Evolutionary conservation across 1,140 invertebrate genomes (phyloP), one percentile per base, ranked within the genome.

Genomic region (Hycleus cichorii): DNA sequence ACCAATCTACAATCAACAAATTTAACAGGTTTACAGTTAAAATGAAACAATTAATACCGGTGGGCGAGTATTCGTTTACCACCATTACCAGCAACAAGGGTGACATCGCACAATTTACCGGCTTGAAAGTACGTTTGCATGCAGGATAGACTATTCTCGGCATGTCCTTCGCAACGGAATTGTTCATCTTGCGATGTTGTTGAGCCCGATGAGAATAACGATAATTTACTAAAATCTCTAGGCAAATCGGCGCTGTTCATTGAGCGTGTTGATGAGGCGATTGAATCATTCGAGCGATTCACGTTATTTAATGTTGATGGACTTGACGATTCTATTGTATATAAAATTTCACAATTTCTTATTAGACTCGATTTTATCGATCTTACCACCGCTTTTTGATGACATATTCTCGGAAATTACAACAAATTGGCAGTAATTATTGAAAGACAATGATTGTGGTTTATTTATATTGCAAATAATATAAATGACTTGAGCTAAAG

Each of bases 51-150:
- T 32, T 32, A 0, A 52, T 75, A 84, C 83, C 81, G 81, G 68
- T 80, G 73, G 6, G 73, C 72, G 11, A 65, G 60, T 7, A 74
- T 64, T 53, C 63, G 64, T 57, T 61, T 78, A 54, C 81, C 80
- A 72, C 78, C 76, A 50, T 72, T 74, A 68, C 83, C 86, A 61
- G 87, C 88, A 66, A 91, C 83, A 12, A 93, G 77, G 24, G 81
- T 81, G 32, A 92, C 84, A 78, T 92, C 89, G 65, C 87, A 90
- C 50, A 93, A 75, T 71, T 90, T 85, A 64, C 89, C 82, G 57
- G 86, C 83, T 64, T 88, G 81, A 50, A 90, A 83, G 75, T 91
- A 93, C 44, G 80, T 77, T 70, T 88, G 88, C 85, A 95, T 91
- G 68, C 86, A 84, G 58, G 82, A 83, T 43, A 94, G 76, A 68